Percentiles rank a stretch among this genome's conserved stretches.
phyloP scores from a whole-genome alignment of 2,888 invertebrate genomes.

The Xestoiulus laeticollis region DNA sequence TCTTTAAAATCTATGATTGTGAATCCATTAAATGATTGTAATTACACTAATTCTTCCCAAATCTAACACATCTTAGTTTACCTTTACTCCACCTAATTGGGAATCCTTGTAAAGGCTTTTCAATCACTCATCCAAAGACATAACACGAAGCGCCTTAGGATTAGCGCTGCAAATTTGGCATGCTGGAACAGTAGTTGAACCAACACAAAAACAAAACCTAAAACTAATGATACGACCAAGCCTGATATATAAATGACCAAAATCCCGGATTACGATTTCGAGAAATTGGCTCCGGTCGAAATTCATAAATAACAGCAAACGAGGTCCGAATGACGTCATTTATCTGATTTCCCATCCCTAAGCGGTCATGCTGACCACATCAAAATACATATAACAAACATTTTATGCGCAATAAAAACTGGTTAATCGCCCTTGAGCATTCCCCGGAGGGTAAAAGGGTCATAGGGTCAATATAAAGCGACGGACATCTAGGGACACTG shows the following conservation, averaged over 20 bases:
- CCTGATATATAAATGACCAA: neutral
- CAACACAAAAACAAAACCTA: neutral
- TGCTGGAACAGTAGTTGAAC: neutral
- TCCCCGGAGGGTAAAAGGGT: neutral
- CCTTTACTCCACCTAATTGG: neutral
- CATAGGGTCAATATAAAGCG: neutral
- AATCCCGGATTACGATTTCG: slow-evolving; percentile 13
- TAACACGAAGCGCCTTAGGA: neutral
- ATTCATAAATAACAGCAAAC: slow-evolving; percentile 25
- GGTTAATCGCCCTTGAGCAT: neutral
- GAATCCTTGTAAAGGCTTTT: neutral
- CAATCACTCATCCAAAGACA: neutral
- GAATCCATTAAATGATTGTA: no score
- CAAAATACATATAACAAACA: neutral
- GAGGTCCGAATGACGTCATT: neutral
- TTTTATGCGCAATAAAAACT: neutral
- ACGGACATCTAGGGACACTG: neutral
- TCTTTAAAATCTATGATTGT: no score
- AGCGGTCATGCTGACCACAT: neutral
- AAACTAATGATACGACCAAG: neutral
- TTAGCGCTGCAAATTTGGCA: neutral
- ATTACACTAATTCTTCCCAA: neutral
- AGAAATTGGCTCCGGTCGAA: neutral
- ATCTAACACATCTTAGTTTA: neutral
- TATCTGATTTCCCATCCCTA: neutral